These are phyloP conservation scores for Nannoperca obscura DNA, from an alignment of 2,797 vertebrate genomes.

Conservation along the genomic window DNA sequence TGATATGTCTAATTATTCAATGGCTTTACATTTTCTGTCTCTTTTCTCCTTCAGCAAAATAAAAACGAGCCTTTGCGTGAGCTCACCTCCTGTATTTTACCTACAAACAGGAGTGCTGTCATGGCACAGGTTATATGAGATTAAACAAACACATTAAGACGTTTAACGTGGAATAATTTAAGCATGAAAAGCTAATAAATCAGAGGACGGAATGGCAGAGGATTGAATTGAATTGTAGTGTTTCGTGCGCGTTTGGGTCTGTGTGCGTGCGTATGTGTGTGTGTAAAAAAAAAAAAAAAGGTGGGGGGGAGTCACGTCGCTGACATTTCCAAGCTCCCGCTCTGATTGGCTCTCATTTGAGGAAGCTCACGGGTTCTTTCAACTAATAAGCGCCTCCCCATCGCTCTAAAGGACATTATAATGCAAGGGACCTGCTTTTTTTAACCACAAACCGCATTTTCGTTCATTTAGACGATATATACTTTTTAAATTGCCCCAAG, in stretches of 20 bases:
- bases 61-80: constrained; percentile 10
- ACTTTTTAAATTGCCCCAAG: constrained; percentile 93
- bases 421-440: constrained; percentile 97
- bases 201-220: constrained; percentile 82
- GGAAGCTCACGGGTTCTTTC: constrained; percentile 95
- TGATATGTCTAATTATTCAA: constrained; percentile 35
- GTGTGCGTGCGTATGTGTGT: constrained; percentile 55
- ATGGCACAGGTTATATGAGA: constrained; percentile 53
- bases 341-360: constrained; percentile 96
- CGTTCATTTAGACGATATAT: constrained; percentile 98
- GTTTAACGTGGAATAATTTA: constrained; percentile 83
- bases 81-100: constrained; percentile 33
- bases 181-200: constrained; percentile 87
- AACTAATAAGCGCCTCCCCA: constrained; percentile 99
- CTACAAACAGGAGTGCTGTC: constrained; percentile 51
- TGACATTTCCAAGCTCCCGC: constrained; percentile 92
- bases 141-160: constrained; percentile 82
- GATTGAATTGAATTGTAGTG: constrained; percentile 82
- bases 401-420: constrained; percentile 99
- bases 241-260: constrained; percentile 53
- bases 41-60: background rate
- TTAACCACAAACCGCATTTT: constrained; percentile 99
- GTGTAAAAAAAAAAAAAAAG: constrained; percentile 26
- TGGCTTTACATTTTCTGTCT: constrained; percentile 9
- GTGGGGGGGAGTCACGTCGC: constrained; percentile 84